Evolutionary conservation across 92 coral and sea anemone species (phyloP).

Genomic region (Palythoa grandiflora): DNA sequence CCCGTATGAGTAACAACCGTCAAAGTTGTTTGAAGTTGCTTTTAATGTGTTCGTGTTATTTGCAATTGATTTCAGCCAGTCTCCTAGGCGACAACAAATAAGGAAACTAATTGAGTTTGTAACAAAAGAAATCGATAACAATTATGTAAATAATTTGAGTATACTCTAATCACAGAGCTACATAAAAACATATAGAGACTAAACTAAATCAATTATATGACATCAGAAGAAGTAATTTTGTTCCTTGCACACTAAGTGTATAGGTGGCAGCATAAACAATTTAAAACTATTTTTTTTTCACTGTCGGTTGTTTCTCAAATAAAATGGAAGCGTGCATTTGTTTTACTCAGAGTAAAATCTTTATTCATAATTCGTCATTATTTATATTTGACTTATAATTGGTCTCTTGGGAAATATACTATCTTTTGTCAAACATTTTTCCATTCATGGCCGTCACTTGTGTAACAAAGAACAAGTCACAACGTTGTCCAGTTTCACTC

Average conservation of each 20-base stretch:
- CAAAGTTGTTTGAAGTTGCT: neutral
- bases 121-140: conserved; percentile 14
- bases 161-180: conserved; percentile 8
- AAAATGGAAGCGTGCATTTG: neutral
- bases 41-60: neutral
- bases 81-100: conserved; percentile 65
- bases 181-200: neutral
- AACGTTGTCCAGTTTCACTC: too few species aligned
- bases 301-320: neutral
- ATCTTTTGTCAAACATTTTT: neutral
- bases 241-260: neutral
- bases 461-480: too few species aligned
- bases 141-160: conserved; percentile 23
- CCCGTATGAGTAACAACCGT: neutral
- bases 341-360: neutral
- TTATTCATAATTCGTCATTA: neutral
- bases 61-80: conserved; percentile 28
- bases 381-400: neutral
- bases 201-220: neutral
- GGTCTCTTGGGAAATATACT: conserved; percentile 19
- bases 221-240: neutral
- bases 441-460: too few species aligned
- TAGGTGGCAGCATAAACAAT: neutral
- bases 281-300: neutral
- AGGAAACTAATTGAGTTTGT: conserved; percentile 43